A percentile compares a stretch with the other conserved stretches of the same genome.
These are phyloP conservation scores for Leucoma salicis DNA, from an alignment of 2,888 invertebrate species.

Conservation along the genomic window DNA sequence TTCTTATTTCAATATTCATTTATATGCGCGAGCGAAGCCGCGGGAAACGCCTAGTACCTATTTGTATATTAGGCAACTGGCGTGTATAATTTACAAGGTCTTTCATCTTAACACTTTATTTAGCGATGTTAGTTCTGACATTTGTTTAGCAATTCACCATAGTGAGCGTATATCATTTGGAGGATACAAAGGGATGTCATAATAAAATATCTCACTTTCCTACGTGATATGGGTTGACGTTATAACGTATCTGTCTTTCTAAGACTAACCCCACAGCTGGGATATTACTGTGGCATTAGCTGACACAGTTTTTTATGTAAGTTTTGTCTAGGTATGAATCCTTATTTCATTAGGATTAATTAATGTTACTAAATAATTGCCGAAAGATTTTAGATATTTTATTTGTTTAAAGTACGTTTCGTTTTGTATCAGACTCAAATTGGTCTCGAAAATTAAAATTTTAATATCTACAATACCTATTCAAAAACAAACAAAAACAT, in stretches of 20 bases:
- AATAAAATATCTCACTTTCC: slow-evolving; percentile 45
- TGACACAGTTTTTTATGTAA: slow-evolving; percentile 14
- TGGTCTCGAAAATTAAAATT: too few species aligned
- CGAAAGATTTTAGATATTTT: too few species aligned
- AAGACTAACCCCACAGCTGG: slow-evolving; percentile 26
- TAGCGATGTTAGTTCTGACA: slow-evolving; percentile 11
- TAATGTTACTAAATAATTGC: too few species aligned
- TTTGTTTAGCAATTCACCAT: slow-evolving; percentile 25
- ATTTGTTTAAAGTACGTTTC: too few species aligned
- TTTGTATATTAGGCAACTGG: too few species aligned
- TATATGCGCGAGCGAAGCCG: too few species aligned
- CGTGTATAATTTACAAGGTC: slow-evolving; percentile 2
- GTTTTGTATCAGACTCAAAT: too few species aligned
- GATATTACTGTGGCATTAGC: slow-evolving; percentile 21
- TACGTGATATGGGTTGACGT: slow-evolving; percentile 52
- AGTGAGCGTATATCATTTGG: slow-evolving; percentile 26
- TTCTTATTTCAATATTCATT: too few species aligned
- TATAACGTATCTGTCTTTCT: slow-evolving; percentile 38
- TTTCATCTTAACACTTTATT: slow-evolving; percentile 12
- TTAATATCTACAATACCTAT: too few species aligned
- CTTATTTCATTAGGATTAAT: background rate
- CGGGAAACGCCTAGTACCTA: too few species aligned
- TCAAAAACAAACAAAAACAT: too few species aligned
- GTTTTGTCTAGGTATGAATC: background rate
- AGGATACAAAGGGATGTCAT: slow-evolving; percentile 39